Conservation (phyloP, 2,888 invertebrate genomes). For the Hirtodrosophila trivittata region DNA sequence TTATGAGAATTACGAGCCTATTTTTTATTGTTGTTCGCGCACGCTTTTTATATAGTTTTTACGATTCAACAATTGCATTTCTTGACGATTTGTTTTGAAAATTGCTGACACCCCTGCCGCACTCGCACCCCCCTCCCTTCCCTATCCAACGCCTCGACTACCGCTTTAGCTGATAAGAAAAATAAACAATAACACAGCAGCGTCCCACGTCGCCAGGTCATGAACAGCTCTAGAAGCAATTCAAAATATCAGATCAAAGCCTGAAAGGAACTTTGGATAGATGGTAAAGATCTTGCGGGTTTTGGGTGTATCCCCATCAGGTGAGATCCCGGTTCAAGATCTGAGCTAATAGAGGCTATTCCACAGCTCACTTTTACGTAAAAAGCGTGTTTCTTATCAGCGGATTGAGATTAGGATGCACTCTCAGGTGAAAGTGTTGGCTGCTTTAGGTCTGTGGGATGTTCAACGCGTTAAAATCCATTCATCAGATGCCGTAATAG, state of each 20-base stretch:
- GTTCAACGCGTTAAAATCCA: too few species aligned
- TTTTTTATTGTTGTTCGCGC: constrained; percentile 49
- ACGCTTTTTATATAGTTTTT: constrained; percentile 52
- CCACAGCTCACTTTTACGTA: too few species aligned
- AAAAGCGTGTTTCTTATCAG: too few species aligned
- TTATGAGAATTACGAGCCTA: constrained; percentile 18
- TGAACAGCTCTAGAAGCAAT: constrained; percentile 32
- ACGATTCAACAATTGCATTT: constrained; percentile 42
- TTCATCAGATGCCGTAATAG: too few species aligned
- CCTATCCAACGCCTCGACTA: neutral
- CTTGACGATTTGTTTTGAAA: constrained; percentile 56
- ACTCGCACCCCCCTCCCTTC: neutral
- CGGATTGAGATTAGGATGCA: too few species aligned
- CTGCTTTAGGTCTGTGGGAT: too few species aligned
- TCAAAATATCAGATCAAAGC: neutral
- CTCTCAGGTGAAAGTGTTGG: too few species aligned
- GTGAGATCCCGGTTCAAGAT: too few species aligned
- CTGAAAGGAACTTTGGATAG: too few species aligned
- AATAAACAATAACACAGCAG: constrained; percentile 41
- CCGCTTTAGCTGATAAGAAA: constrained; percentile 33
- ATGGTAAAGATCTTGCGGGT: too few species aligned
- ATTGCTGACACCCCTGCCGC: constrained; percentile 13
- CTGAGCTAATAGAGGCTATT: too few species aligned
- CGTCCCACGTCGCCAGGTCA: constrained; percentile 62
- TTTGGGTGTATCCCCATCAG: too few species aligned